phyloP scores from a whole-genome alignment of 2,797 vertebrate species.

The Meriones psammophilus region DNA sequence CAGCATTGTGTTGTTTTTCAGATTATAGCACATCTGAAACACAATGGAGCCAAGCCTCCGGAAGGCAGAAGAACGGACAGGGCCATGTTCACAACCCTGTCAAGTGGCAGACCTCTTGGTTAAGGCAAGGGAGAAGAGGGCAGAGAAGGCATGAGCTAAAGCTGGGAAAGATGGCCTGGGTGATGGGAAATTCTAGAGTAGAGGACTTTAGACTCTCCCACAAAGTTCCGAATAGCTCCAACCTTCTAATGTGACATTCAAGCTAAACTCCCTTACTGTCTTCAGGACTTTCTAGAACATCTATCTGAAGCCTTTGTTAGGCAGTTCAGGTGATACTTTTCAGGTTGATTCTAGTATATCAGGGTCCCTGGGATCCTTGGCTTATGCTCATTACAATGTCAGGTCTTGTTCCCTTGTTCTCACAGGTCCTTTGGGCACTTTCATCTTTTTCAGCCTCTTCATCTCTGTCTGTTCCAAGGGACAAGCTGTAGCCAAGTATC shows the following conservation, averaged over 20 bases:
- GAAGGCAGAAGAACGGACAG: constrained; percentile 45
- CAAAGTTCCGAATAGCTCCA: constrained; percentile 46
- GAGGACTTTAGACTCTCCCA: constrained; percentile 26
- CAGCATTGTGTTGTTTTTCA: constrained; percentile 60
- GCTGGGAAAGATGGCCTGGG: constrained; percentile 37
- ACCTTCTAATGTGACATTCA: constrained; percentile 19
- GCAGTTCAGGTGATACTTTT: constrained; percentile 39
- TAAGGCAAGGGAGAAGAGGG: constrained; percentile 56
- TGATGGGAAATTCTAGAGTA: constrained; percentile 54
- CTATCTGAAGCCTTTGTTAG: constrained; percentile 23
- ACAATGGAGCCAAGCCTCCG: constrained; percentile 22
- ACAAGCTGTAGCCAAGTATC: constrained; percentile 57
- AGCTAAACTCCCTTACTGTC: neutral
- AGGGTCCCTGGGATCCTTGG: neutral
- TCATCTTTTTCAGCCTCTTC: constrained; percentile 42
- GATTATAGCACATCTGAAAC: constrained; percentile 51
- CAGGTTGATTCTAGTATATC: neutral
- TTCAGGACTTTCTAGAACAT: constrained; percentile 37
- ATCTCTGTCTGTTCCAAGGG: constrained; percentile 12
- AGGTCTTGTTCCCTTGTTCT: neutral
- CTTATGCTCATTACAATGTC: neutral
- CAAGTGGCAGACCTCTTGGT: constrained; percentile 18
- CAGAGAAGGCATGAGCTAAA: constrained; percentile 34
- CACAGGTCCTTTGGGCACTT: constrained; percentile 17
- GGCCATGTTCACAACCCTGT: neutral